Base-by-base conservation (phyloP, 2,113 vertebrate species). In the Podarcis muralis region DNA sequence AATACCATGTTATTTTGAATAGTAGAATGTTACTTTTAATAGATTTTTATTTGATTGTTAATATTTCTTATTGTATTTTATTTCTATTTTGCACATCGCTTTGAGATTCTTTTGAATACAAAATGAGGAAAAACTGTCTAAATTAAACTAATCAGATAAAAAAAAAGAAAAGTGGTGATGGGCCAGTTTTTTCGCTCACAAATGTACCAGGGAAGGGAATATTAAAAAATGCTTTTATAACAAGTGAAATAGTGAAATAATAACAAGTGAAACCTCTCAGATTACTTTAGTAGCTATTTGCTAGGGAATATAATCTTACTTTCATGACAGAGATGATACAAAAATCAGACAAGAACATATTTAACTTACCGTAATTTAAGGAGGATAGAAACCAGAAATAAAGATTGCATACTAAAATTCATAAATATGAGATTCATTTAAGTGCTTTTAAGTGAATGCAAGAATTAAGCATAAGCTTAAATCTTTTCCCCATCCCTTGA, bases 291-390 rank as follows among this genome's bases (percentile, higher is more conserved):
- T 8, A 22, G 23, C 11, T 37, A n/a, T 78, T 27, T 37, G 65
- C 11, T 71, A 23, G 7, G 71, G 35, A 7, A 77, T 69, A 9
- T 59, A 75, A 83, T 89, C 91, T 92, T 53, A 79, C 85, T 43
- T 88, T 86, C 85, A 91, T 87, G 22, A n/a, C 8, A 8, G 62
- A 35, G 40, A 20, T 90, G 53, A 3, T 0, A 35, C 18, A 86
- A 68, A 48, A 62, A 62, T 76, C 77, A 88, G 35, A 2, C n/a
- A 89, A 69, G 15, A 35, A 91, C 57, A 59, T 72, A 83, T n/a
- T 53, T 91, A 76, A 53, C 43, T 48, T 48, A 43, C 43, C 1
- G 43, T 43, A 48, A 48, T 87, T 92, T 83, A 75, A 88, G 23
- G 20, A 57, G 37, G 40, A 83, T 20, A 7, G 71, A 90, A 11